A percentile compares a stretch with the other conserved stretches of the same genome.
These are phyloP conservation scores for Girardinichthys multiradiatus DNA, from an alignment of 2,113 vertebrate species.

Conservation along the genomic window DNA sequence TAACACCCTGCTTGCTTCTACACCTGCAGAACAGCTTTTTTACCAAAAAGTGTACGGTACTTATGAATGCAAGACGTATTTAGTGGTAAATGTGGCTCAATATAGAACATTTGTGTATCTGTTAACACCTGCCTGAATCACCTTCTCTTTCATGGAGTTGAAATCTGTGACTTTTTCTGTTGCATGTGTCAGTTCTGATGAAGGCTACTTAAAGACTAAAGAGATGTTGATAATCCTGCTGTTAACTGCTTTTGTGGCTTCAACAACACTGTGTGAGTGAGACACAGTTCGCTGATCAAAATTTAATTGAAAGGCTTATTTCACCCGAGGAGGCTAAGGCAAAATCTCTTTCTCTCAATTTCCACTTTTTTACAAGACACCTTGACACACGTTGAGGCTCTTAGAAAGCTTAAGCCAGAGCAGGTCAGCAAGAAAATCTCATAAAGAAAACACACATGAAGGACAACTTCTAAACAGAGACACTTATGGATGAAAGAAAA, in stretches of 20 bases:
- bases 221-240: constrained; percentile 54
- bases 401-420: constrained; percentile 19
- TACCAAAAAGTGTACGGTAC: too few relatives aligned
- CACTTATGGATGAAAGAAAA: constrained; percentile 5
- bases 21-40: too few relatives aligned
- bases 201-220: constrained; percentile 76
- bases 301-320: background rate
- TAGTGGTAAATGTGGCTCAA: too few relatives aligned
- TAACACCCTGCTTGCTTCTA: too few relatives aligned
- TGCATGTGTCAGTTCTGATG: constrained; percentile 81
- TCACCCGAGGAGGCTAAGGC: constrained; percentile 1
- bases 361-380: constrained; percentile 18
- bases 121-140: too few relatives aligned
- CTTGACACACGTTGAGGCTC: background rate
- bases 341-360: background rate
- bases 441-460: constrained; percentile 5
- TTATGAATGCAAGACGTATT: too few relatives aligned
- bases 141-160: constrained; percentile 75
- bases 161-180: constrained; percentile 73
- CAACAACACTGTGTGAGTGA: background rate
- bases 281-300: constrained; percentile 1
- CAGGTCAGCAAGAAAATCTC: constrained; percentile 14
- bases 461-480: background rate
- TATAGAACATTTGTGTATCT: too few relatives aligned
- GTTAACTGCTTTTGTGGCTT: constrained; percentile 39